Conservation (phyloP, 2,888 invertebrate species). For the Nephrotoma guestfalica region DNA sequence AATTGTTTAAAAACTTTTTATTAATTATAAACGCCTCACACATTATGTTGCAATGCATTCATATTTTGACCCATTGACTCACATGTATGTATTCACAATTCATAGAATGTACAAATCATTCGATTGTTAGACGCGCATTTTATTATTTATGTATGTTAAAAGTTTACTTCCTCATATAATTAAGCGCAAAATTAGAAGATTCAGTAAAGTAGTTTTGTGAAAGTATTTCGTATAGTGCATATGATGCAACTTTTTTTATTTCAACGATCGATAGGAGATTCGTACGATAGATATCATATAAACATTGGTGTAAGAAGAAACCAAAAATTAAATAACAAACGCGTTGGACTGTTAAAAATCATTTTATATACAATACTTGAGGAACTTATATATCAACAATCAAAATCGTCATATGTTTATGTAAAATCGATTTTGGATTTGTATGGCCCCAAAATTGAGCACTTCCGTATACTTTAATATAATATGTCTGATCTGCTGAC, state of each 20-base stretch:
- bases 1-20: background rate
- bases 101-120: background rate
- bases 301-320: background rate
- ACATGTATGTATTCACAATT: background rate
- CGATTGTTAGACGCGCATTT: background rate
- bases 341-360: background rate
- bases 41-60: background rate
- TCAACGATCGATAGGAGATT: background rate
- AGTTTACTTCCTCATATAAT: background rate
- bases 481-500: background rate
- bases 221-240: background rate
- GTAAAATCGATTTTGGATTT: background rate
- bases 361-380: background rate
- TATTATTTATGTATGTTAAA: background rate
- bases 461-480: background rate
- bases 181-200: background rate
- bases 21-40: too few relatives aligned
- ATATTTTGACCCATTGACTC: background rate
- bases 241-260: background rate
- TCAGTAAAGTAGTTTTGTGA: background rate
- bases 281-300: background rate
- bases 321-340: too few relatives aligned
- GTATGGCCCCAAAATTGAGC: background rate
- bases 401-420: background rate
- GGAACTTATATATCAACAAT: background rate